These are phyloP conservation scores for Augochlora pura DNA, from an alignment of 1,140 invertebrate species.

Conservation along the genomic window DNA sequence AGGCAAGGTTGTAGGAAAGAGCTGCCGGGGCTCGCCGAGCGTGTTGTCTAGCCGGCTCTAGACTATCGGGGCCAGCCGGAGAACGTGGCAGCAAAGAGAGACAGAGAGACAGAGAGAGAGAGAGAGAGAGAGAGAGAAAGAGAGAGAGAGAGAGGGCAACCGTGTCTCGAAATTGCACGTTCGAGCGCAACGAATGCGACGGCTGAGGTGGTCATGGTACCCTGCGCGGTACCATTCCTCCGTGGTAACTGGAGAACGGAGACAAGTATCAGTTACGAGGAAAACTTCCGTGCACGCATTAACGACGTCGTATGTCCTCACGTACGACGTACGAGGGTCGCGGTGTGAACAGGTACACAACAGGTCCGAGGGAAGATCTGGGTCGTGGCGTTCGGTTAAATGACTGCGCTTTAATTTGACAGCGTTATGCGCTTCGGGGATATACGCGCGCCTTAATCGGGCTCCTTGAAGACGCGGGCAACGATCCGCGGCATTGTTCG, in stretches of 20 bases:
- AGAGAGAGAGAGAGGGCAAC: slow-evolving; percentile 7
- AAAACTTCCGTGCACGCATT: slow-evolving; percentile 71
- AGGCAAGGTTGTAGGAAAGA: slow-evolving; percentile 36
- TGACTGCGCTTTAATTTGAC: slow-evolving; percentile 28
- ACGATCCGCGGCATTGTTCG: too few species aligned
- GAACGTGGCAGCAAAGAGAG: slow-evolving; percentile 9
- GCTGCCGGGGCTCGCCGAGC: too few species aligned
- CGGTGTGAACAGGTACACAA: slow-evolving; percentile 55
- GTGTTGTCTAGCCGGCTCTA: not conserved
- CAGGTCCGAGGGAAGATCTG: slow-evolving; percentile 59
- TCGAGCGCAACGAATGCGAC: slow-evolving; percentile 61
- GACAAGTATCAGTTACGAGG: slow-evolving; percentile 72
- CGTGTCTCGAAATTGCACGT: slow-evolving; percentile 59
- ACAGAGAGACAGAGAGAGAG: slow-evolving; percentile 10
- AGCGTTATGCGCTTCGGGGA: not conserved
- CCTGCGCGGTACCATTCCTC: slow-evolving; percentile 63
- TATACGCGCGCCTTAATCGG: not conserved
- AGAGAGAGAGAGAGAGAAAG: slow-evolving; percentile 8
- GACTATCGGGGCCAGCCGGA: slow-evolving; percentile 52
- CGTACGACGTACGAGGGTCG: slow-evolving; percentile 55
- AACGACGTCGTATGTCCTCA: slow-evolving; percentile 65
- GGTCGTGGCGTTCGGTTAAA: slow-evolving; percentile 54
- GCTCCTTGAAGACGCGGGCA: not conserved
- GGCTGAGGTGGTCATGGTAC: slow-evolving; percentile 61
- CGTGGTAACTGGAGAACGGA: slow-evolving; percentile 69